phyloP scores from a whole-genome alignment of 2,888 invertebrate genomes.

The Agapostemon virescens region DNA sequence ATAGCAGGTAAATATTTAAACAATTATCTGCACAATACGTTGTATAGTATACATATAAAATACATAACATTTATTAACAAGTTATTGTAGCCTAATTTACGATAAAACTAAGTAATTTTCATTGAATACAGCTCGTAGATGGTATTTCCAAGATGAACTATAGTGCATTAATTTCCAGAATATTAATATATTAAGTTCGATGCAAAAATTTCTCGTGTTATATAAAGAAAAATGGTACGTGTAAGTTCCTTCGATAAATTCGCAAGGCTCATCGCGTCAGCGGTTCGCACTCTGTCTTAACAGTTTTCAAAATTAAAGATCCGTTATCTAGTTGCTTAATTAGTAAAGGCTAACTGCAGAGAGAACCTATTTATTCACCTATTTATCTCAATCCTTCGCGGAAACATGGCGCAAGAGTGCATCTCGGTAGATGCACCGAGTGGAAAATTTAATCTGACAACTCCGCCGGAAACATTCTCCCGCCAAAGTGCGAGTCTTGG shows the following conservation, averaged over 20 bases:
- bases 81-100: neutral
- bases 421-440: constrained; percentile 35
- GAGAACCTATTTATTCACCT: constrained; percentile 38
- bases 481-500: constrained; percentile 16
- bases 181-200: neutral
- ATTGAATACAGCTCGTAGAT: no score
- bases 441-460: constrained; percentile 58
- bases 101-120: no score
- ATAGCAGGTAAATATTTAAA: no score
- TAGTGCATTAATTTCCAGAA: neutral
- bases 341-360: constrained; percentile 28
- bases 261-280: neutral
- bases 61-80: no score
- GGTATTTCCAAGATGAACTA: no score
- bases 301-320: constrained; percentile 13
- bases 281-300: neutral
- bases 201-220: neutral
- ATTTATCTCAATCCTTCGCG: constrained; percentile 53
- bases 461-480: constrained; percentile 42
- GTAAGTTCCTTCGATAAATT: constrained; percentile 11
- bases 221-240: neutral
- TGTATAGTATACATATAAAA: no score
- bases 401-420: constrained; percentile 15
- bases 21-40: no score
- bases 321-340: constrained; percentile 37